Evolutionary conservation across 2,113 vertebrate species (phyloP).

Genomic region (Monopterus albus): DNA sequence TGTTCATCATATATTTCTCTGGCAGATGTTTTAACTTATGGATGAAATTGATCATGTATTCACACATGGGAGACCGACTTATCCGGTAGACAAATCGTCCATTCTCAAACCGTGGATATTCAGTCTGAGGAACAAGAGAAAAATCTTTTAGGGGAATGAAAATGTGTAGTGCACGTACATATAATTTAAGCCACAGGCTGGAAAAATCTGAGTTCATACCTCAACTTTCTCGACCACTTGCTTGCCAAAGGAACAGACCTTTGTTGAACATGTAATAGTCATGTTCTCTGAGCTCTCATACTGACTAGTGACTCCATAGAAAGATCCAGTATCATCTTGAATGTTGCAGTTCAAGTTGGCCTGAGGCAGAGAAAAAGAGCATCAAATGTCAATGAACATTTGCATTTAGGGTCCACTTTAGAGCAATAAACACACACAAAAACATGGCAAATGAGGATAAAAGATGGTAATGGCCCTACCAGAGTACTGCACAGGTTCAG

Average conservation of each 20-base stretch:
- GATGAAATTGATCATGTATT: conserved; percentile 99
- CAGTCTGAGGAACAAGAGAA: conserved; percentile 84
- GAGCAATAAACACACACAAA: not conserved
- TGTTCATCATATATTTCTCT: conserved; percentile 99
- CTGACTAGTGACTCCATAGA: conserved; percentile 97
- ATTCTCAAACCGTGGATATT: conserved; percentile 98
- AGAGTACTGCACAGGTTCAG: no score
- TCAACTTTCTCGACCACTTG: conserved; percentile 99
- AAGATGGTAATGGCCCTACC: no score
- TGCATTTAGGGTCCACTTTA: not conserved
- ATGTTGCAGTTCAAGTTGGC: conserved; percentile 98
- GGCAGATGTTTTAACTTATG: conserved; percentile 99
- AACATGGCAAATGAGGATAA: not conserved
- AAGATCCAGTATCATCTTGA: conserved; percentile 94
- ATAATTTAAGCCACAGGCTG: not conserved
- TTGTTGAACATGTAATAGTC: conserved; percentile 99
- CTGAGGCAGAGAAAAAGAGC: conserved; percentile 72
- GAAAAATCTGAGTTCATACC: conserved; percentile 78
- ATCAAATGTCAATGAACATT: not conserved
- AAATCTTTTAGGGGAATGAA: not conserved
- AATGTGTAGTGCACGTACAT: not conserved
- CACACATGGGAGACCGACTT: conserved; percentile 99
- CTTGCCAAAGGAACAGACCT: conserved; percentile 99
- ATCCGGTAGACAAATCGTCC: conserved; percentile 98
- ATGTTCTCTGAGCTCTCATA: conserved; percentile 99